Evolutionary conservation across 1,140 invertebrate species (phyloP).

Genomic region (Leguminivora glycinivorella): DNA sequence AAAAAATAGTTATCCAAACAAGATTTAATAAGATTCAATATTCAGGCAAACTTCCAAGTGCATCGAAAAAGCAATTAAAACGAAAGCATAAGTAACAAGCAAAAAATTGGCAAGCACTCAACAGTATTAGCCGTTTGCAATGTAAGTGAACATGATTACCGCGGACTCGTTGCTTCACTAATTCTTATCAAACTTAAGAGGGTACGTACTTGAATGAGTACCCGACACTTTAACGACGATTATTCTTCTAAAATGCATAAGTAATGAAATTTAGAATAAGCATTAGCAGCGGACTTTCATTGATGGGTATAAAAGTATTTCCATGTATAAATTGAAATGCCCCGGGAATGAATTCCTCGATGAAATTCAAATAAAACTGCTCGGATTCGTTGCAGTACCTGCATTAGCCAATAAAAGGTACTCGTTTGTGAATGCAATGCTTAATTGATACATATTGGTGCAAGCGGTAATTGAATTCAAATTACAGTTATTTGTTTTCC

Average conservation of each 20-base stretch:
- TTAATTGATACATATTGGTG: conserved; percentile 8
- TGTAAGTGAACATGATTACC: conserved; percentile 63
- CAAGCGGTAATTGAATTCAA: background rate
- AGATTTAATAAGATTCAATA: conserved; percentile 13
- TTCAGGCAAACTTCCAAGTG: conserved; percentile 30
- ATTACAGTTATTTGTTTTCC: conserved; percentile 8
- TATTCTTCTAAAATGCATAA: conserved; percentile 55
- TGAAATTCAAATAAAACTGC: conserved; percentile 60
- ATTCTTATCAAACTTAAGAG: conserved; percentile 65
- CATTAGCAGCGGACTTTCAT: conserved; percentile 45
- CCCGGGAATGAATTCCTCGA: conserved; percentile 45
- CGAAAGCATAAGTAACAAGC: conserved; percentile 54
- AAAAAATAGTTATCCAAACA: background rate
- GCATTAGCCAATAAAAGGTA: conserved; percentile 16
- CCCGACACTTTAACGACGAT: conserved; percentile 41
- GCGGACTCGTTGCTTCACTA: conserved; percentile 61
- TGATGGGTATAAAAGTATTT: conserved; percentile 61
- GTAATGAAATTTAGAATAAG: conserved; percentile 57
- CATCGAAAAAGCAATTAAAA: conserved; percentile 45
- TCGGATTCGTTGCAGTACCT: background rate
- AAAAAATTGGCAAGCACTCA: conserved; percentile 57
- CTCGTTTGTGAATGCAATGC: background rate
- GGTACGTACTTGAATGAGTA: conserved; percentile 45
- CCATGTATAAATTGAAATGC: conserved; percentile 54
- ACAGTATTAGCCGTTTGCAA: conserved; percentile 62